A percentile compares a stretch with the other conserved stretches of the same genome.
Conservation (phyloP, 1,140 invertebrate genomes). For the Paraescarpia echinospica region DNA sequence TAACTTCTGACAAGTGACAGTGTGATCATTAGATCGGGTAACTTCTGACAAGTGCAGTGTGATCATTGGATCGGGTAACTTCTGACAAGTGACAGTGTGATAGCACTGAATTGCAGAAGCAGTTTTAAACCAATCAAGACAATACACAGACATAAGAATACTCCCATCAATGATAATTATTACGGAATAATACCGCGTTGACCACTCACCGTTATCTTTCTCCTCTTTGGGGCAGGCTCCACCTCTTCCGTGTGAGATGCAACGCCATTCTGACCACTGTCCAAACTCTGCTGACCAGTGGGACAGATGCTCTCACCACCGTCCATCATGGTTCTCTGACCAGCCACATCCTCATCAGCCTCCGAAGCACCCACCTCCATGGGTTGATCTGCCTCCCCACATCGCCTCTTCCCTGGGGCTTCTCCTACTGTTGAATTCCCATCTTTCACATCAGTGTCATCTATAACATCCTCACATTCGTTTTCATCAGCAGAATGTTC, state of each 20-base stretch:
- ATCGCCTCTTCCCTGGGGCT: background rate
- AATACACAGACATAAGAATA: too few species aligned
- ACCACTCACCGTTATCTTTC: background rate
- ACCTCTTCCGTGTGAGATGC: background rate
- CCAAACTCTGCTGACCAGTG: background rate
- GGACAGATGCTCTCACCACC: background rate
- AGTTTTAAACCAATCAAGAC: too few species aligned
- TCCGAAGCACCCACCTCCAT: background rate
- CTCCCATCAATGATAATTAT: too few species aligned
- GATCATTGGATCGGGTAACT: too few species aligned
- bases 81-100: too few species aligned
- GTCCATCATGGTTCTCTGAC: background rate
- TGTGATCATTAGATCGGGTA: too few species aligned
- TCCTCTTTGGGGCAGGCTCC: background rate
- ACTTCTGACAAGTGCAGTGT: too few species aligned
- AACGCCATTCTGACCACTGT: background rate
- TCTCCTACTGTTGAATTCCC: background rate
- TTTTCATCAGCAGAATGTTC: background rate
- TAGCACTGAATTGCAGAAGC: too few species aligned
- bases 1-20: too few species aligned
- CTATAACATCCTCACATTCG: background rate
- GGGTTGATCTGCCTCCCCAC: background rate
- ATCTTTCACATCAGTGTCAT: background rate
- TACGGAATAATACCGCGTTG: too few species aligned
- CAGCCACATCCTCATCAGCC: background rate